Evolutionary conservation across 2,888 invertebrate genomes (phyloP).

Genomic region (Acronicta leporina): DNA sequence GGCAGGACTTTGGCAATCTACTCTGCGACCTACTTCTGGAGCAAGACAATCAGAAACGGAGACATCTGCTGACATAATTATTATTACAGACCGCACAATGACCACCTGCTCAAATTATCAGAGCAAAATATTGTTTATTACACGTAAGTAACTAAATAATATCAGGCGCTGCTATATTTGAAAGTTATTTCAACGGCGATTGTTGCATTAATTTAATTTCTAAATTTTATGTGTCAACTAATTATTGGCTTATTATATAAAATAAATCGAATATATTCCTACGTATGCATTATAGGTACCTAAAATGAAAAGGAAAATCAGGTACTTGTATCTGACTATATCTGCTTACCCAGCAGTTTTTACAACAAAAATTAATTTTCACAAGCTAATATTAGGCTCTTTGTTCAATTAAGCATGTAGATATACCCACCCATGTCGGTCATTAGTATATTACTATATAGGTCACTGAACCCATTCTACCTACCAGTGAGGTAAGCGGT

Average conservation of each 20-base stretch:
- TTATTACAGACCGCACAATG: too few species aligned
- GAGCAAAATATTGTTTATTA: background rate
- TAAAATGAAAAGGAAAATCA: too few species aligned
- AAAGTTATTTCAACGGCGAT: too few species aligned
- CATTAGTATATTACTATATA: conserved; percentile 48
- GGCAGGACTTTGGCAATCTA: too few species aligned
- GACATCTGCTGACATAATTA: too few species aligned
- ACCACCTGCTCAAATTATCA: conserved; percentile 10
- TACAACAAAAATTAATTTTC: conserved; percentile 24
- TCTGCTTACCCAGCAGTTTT: background rate
- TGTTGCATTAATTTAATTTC: too few species aligned
- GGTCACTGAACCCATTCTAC: conserved; percentile 55
- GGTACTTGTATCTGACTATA: background rate
- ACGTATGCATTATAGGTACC: too few species aligned
- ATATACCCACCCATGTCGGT: conserved; percentile 42
- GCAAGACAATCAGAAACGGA: too few species aligned
- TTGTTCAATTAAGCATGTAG: conserved; percentile 51
- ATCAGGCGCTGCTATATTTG: conserved; percentile 14
- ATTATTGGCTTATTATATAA: too few species aligned
- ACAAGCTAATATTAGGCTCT: conserved; percentile 41
- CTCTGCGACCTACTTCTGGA: too few species aligned
- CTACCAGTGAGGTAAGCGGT: conserved; percentile 38
- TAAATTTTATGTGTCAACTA: too few species aligned
- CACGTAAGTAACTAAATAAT: background rate
- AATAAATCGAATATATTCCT: too few species aligned